A percentile compares a stretch with the other conserved stretches of the same genome.
phyloP scores from a whole-genome alignment of 2,888 invertebrate genomes.

The Tromatobia lineatoria region DNA sequence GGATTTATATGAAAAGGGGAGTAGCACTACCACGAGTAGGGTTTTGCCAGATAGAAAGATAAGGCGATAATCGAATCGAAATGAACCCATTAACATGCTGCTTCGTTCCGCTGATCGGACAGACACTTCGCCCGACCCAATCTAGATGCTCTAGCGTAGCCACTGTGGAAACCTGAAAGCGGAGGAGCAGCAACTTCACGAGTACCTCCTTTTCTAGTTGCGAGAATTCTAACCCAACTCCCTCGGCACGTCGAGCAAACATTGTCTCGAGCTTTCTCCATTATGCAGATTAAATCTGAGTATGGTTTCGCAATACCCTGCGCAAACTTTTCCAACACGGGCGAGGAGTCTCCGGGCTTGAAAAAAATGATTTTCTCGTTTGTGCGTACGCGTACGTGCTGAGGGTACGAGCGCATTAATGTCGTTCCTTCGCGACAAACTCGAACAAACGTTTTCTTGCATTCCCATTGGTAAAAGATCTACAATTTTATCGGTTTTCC shows the following conservation, averaged over 20 bases:
- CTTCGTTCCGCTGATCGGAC: conserved; percentile 73
- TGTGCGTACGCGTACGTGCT: not conserved
- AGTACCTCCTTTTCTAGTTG: conserved; percentile 37
- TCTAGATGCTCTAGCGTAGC: conserved; percentile 57
- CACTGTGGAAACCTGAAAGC: conserved; percentile 3
- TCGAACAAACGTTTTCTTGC: no score
- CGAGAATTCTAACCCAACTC: conserved; percentile 61
- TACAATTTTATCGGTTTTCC: no score
- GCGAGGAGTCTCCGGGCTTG: not conserved
- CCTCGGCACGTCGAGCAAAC: conserved; percentile 80
- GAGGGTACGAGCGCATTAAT: not conserved
- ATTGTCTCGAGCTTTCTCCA: conserved; percentile 84
- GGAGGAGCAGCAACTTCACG: conserved; percentile 34
- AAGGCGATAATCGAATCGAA: conserved; percentile 83
- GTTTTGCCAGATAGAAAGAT: conserved; percentile 75
- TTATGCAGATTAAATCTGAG: conserved; percentile 84
- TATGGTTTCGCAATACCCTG: conserved; percentile 73
- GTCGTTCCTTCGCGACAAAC: no score
- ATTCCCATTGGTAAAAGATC: no score
- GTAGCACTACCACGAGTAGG: conserved; percentile 21
- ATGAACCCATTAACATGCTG: conserved; percentile 84
- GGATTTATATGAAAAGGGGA: conserved; percentile 54
- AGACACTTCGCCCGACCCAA: conserved; percentile 69
- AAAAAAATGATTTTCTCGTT: conserved; percentile 18
- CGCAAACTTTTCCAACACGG: not conserved